These are phyloP conservation scores for Enteromius viviparus DNA, from an alignment of 2,797 vertebrate species.

Conservation along the genomic window DNA sequence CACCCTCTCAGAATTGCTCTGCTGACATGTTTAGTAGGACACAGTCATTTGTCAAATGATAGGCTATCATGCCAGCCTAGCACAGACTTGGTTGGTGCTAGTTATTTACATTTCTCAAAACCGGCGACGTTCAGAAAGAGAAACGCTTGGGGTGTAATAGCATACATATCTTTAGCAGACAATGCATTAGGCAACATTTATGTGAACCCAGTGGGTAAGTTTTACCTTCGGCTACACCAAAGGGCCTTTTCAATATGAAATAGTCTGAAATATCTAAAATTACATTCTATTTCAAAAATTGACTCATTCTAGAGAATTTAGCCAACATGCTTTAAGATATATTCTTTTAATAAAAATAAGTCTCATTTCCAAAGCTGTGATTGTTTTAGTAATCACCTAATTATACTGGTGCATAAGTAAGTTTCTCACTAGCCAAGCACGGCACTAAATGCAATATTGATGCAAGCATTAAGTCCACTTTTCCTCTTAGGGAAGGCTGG, in stretches of 20 bases:
- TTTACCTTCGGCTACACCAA: neutral
- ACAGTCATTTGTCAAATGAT: constrained; percentile 50
- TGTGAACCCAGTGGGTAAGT: neutral
- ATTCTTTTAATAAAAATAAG: neutral
- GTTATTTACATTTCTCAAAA: constrained; percentile 39
- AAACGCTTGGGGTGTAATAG: constrained; percentile 3
- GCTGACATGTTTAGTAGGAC: constrained; percentile 43
- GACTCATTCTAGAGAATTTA: neutral
- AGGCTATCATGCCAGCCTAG: constrained; percentile 8
- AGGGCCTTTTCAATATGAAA: neutral
- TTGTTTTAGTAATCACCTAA: constrained; percentile 4
- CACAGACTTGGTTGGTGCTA: neutral
- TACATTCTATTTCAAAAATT: neutral
- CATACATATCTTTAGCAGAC: constrained; percentile 6
- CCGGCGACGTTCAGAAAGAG: constrained; percentile 9
- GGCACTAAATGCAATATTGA: constrained; percentile 1
- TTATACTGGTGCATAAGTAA: neutral
- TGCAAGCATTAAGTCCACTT: neutral
- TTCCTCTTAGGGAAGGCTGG: constrained; percentile 20
- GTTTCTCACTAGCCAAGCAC: neutral
- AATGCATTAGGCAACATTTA: constrained; percentile 16
- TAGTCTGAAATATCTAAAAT: neutral
- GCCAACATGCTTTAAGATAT: neutral
- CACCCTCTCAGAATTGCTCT: constrained; percentile 21
- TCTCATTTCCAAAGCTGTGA: neutral